A percentile compares a stretch with the other conserved stretches of the same genome.
phyloP scores from a whole-genome alignment of 2,113 vertebrate species.

The Nyctereutes procyonoides region DNA sequence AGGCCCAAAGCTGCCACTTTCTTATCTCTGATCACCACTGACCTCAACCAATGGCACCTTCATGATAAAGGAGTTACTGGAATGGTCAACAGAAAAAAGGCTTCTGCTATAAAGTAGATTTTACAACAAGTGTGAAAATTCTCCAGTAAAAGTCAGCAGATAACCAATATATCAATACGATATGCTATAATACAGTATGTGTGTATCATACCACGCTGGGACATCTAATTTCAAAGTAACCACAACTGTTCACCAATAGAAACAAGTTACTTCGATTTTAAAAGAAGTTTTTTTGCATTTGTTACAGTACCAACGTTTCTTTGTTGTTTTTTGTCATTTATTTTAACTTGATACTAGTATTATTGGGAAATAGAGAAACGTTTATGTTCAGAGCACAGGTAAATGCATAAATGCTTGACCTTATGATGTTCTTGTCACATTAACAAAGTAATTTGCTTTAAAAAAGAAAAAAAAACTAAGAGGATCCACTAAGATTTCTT shows the following conservation, averaged over 20 bases:
- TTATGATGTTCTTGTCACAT: not conserved
- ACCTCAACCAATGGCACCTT: fast-evolving
- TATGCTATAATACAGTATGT: not conserved
- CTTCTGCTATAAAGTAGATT: not conserved
- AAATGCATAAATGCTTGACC: not conserved
- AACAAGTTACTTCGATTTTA: not conserved
- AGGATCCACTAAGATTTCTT: not conserved
- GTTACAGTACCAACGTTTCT: not conserved
- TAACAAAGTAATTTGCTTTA: not conserved
- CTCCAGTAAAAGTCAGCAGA: not conserved
- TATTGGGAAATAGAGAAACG: not conserved
- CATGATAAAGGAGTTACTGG: not conserved
- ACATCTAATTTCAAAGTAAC: not conserved
- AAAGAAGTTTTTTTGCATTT: not conserved
- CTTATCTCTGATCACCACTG: not conserved
- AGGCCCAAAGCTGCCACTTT: not conserved
- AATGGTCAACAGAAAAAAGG: not conserved
- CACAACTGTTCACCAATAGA: not conserved
- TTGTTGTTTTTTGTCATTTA: not conserved
- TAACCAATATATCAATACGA: not conserved
- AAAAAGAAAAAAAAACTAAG: not conserved
- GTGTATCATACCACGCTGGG: not conserved
- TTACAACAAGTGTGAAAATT: not conserved
- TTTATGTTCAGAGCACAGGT: not conserved
- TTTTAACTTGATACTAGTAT: not conserved